phyloP scores from a whole-genome alignment of 2,888 invertebrate genomes.

The Acronicta leporina region DNA sequence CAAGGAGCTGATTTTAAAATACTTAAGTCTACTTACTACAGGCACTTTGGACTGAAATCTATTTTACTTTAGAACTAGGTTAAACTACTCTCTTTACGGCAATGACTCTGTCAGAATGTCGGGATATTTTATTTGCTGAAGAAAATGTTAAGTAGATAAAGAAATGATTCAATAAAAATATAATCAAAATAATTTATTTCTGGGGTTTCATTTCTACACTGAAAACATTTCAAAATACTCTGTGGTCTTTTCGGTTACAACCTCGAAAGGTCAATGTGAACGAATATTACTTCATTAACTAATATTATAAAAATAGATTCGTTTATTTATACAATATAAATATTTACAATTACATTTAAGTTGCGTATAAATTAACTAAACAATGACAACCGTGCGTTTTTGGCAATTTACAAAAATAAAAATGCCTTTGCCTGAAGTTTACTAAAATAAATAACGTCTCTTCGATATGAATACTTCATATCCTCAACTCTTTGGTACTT shows the following conservation, averaged over 20 bases:
- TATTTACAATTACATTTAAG: constrained; percentile 59
- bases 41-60: too few species aligned
- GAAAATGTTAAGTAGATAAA: neutral
- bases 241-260: constrained; percentile 59
- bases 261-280: constrained; percentile 49
- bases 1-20: too few species aligned
- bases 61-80: too few species aligned
- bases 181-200: constrained; percentile 81
- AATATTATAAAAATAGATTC: constrained; percentile 79
- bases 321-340: constrained; percentile 64
- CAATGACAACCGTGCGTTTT: constrained; percentile 52
- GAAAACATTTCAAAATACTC: constrained; percentile 68
- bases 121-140: neutral
- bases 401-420: constrained; percentile 50
- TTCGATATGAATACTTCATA: constrained; percentile 20
- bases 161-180: constrained; percentile 42
- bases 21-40: too few species aligned
- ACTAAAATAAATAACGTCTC: constrained; percentile 48
- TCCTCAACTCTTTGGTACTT: constrained; percentile 74
- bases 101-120: too few species aligned
- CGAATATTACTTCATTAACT: constrained; percentile 60
- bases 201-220: constrained; percentile 65
- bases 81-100: too few species aligned
- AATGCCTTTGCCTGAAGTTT: constrained; percentile 37
- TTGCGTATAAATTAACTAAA: constrained; percentile 55